These are phyloP conservation scores for Rosalia funebris DNA, from an alignment of 2,888 invertebrate species.

Conservation along the genomic window DNA sequence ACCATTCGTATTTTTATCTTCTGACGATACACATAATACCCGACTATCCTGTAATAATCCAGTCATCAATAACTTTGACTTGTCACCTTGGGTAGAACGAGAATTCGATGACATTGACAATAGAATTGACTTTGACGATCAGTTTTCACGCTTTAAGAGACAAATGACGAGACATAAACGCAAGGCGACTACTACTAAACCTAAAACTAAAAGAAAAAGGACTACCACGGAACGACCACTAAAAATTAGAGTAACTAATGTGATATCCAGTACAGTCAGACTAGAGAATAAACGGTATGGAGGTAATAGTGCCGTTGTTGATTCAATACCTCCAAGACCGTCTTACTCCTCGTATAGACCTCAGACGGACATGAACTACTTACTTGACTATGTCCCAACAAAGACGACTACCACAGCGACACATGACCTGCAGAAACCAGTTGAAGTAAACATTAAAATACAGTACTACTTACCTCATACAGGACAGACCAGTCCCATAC, in stretches of 20 bases:
- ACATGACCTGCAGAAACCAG: conserved; percentile 36
- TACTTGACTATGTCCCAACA: conserved; percentile 38
- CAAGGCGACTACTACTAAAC: conserved; percentile 22
- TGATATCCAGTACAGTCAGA: conserved; percentile 26
- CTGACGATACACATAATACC: conserved; percentile 70
- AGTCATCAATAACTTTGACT: conserved; percentile 69
- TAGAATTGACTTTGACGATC: conserved; percentile 23
- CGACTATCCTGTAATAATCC: conserved; percentile 68
- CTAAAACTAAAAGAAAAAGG: conserved; percentile 29
- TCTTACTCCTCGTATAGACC: conserved; percentile 27
- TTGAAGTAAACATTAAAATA: conserved; percentile 56
- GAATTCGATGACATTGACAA: conserved; percentile 36
- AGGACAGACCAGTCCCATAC: conserved; percentile 30
- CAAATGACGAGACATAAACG: conserved; percentile 11
- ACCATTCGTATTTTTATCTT: conserved; percentile 75
- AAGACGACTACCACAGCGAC: conserved; percentile 22
- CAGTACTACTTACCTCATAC: conserved; percentile 49
- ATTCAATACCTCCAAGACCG: conserved; percentile 13
- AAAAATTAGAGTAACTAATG: conserved; percentile 27
- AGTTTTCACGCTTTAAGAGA: background rate
- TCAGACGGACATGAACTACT: conserved; percentile 42
- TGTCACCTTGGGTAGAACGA: conserved; percentile 71
- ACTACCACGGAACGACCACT: conserved; percentile 32
- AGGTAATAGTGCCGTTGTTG: background rate
- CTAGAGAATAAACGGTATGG: conserved; percentile 32